Evolutionary conservation across 1,140 invertebrate genomes (phyloP), one percentile per base, ranked within the genome.

Genomic region (Lasioglossum baleicum): DNA sequence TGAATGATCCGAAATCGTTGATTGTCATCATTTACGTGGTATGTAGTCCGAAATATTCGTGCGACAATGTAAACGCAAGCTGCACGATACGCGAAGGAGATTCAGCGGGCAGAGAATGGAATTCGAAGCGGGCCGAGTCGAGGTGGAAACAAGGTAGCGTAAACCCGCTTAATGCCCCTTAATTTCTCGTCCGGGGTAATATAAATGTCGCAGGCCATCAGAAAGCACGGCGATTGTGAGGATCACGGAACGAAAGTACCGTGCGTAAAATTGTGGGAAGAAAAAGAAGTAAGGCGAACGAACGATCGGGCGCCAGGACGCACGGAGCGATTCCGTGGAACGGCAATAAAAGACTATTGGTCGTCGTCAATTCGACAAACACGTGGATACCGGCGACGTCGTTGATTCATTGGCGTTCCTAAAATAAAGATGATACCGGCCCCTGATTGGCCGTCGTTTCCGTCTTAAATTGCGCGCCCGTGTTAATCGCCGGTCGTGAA

Each of bases 401-500:
- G 69, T 78, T 91, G 90, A 92, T 90, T 92, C 91, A 92, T 88
- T 76, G 77, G 17, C 77, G 80, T 69, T 88, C 86, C 89, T 87
- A 90, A 92, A 92, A 92, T 92, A 92, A 88, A 91, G 88, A 87
- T 91, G 92, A 92, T 89, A 85, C 58, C 83, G 20, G 64, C 31
- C 77, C 72, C 77, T 77, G 79, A 80, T 90, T 86, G 83, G 80
- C 82, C 75, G 58, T 83, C 70, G 75, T 84, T 86, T 81, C 68
- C 82, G 82, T 73, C 75, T 90, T 87, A 88, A 91, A 90, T 90
- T 85, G 84, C 53, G 17, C 17, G 70, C 65, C 73, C 75, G 76
- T 65, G 74, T 80, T 82, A 79, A 85, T 85, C 60, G 68, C 71
- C 26, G 51, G 2, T 69, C 61, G 64, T 69, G 75, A 82, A 74